phyloP scores from a whole-genome alignment of 2,113 vertebrate genomes.

The Epinephelus fuscoguttatus region DNA sequence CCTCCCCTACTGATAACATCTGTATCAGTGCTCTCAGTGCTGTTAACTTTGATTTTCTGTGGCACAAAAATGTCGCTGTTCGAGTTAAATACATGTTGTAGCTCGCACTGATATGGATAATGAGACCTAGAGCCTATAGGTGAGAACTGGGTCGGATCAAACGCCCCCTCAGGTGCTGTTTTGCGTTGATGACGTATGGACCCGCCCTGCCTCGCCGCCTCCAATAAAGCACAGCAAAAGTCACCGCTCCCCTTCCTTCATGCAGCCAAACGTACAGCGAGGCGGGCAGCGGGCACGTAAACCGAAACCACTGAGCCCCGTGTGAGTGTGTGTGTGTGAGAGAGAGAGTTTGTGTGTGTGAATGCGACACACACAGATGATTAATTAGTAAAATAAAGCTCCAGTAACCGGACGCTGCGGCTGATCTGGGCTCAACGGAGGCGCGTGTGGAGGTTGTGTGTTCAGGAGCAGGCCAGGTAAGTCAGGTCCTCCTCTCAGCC shows the following conservation, averaged over 20 bases:
- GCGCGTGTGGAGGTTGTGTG: constrained; percentile 40
- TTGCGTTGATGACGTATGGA: constrained; percentile 59
- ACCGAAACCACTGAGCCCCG: constrained; percentile 51
- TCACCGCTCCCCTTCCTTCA: constrained; percentile 49
- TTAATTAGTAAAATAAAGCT: constrained; percentile 62
- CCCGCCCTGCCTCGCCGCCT: constrained; percentile 71
- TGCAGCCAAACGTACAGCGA: constrained; percentile 17
- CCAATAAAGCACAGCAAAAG: constrained; percentile 78
- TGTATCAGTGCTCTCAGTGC: not conserved
- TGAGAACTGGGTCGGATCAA: constrained; percentile 10
- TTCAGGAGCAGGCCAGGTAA: constrained; percentile 65
- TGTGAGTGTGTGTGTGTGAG: no score
- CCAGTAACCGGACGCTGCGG: constrained; percentile 56
- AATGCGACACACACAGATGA: constrained; percentile 25
- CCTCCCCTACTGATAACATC: not conserved
- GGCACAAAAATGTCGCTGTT: not conserved
- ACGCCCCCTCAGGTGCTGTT: constrained; percentile 76
- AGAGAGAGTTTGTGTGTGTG: not conserved
- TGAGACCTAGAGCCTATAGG: not conserved
- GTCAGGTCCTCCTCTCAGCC: constrained; percentile 13
- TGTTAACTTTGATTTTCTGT: not conserved
- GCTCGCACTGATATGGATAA: not conserved
- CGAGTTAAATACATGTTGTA: not conserved
- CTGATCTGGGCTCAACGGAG: constrained; percentile 25
- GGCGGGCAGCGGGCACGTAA: constrained; percentile 32